Percentiles rank a stretch among this genome's conserved stretches.
phyloP scores from a whole-genome alignment of 2,888 invertebrate genomes.

The Polyommatus icarus region DNA sequence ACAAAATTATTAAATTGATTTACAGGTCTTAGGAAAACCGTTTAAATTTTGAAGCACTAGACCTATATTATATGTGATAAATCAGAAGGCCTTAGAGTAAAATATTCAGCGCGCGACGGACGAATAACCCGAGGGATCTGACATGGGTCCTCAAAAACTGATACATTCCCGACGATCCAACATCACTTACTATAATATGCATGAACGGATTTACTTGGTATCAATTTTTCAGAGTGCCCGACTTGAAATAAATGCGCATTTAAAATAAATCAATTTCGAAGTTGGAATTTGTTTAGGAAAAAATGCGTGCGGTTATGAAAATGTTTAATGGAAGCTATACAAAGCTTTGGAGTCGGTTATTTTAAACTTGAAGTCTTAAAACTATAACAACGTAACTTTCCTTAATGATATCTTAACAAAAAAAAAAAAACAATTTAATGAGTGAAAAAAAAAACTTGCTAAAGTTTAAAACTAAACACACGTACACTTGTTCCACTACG shows the following conservation, averaged over 20 bases:
- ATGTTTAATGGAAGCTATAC: background rate
- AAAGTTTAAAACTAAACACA: background rate
- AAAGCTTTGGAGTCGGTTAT: too few species aligned
- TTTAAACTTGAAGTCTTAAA: background rate
- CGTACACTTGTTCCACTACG: background rate
- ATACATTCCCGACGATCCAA: slow-evolving; percentile 20
- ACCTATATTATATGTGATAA: background rate
- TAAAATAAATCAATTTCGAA: background rate
- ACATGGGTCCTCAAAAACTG: slow-evolving; percentile 26
- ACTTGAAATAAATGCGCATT: background rate
- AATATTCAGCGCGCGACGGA: slow-evolving; percentile 14
- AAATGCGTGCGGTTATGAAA: background rate
- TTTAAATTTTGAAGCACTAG: background rate
- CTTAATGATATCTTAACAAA: background rate
- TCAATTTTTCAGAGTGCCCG: background rate
- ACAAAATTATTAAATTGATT: too few species aligned
- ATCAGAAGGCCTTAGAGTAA: background rate
- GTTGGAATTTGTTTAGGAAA: too few species aligned
- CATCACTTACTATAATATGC: slow-evolving; percentile 24
- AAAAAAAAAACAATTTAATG: background rate
- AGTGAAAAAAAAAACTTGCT: background rate
- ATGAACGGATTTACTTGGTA: slow-evolving; percentile 11
- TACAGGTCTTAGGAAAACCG: background rate
- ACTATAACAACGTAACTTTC: too few species aligned
- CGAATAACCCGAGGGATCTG: slow-evolving; percentile 9